Evolutionary conservation across 2,113 vertebrate species (phyloP).

Genomic region (Dicentrarchus labrax): DNA sequence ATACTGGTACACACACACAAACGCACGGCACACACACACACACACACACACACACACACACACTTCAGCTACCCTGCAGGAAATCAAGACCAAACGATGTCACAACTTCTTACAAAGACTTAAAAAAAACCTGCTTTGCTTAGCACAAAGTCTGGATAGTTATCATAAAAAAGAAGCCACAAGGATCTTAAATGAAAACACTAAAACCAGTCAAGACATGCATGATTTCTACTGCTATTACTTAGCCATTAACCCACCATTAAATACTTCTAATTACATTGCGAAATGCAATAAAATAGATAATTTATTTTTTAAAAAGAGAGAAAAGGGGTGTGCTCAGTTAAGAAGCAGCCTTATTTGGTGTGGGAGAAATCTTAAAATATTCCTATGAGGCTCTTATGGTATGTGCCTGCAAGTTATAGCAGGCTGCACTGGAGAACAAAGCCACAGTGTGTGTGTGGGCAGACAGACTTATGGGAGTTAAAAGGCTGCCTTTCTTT

Average conservation of each 20-base stretch:
- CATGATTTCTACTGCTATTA: neutral
- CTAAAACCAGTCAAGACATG: neutral
- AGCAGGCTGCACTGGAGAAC: constrained; percentile 50
- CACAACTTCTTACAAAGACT: neutral
- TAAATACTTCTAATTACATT: neutral
- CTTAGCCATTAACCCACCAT: neutral
- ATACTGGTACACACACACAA: no score
- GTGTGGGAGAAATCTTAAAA: neutral
- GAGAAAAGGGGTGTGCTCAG: no score
- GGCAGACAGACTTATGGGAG: constrained; percentile 1
- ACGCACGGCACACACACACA: neutral
- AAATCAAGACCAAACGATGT: neutral
- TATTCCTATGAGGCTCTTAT: constrained; percentile 6
- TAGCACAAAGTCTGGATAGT: neutral
- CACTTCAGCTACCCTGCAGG: neutral
- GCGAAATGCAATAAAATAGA: neutral
- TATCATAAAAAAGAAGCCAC: neutral
- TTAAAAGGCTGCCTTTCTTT: constrained; percentile 56
- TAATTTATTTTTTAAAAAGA: no score
- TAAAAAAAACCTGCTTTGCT: neutral
- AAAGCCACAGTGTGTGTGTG: constrained; percentile 70
- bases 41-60: constrained; percentile 5
- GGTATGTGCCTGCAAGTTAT: constrained; percentile 46
- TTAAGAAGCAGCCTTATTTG: no score
- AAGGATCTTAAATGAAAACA: neutral